Conservation (phyloP, 2,113 vertebrate genomes). For the Pluvianellus socialis region DNA sequence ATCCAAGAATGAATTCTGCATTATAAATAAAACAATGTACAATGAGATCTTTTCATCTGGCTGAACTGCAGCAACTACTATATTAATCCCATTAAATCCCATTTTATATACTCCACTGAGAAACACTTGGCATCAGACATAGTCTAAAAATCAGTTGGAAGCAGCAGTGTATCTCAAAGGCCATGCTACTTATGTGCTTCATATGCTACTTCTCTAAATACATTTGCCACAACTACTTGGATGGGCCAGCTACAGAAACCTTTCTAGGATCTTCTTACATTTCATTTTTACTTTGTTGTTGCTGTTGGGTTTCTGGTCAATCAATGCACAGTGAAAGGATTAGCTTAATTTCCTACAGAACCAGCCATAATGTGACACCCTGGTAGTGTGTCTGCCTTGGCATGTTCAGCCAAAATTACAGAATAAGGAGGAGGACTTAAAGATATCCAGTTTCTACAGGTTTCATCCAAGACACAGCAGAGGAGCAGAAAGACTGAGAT, state of each 20-base stretch:
- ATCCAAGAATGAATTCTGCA: background rate
- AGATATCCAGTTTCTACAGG: background rate
- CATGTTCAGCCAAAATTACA: background rate
- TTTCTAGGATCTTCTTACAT: background rate
- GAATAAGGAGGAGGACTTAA: background rate
- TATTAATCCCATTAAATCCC: background rate
- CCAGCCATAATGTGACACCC: no score
- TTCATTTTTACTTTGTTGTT: background rate
- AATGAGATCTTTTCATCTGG: background rate
- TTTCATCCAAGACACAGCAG: background rate
- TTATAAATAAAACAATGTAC: background rate
- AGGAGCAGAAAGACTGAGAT: background rate
- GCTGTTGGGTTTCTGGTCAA: background rate
- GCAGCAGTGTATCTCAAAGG: background rate
- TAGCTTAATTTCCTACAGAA: background rate
- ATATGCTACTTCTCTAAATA: background rate
- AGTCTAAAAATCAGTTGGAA: background rate
- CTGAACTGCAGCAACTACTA: background rate
- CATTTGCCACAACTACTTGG: background rate
- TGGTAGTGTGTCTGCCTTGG: background rate
- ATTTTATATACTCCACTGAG: background rate
- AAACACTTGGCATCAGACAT: background rate
- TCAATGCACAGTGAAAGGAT: background rate
- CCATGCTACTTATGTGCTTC: background rate
- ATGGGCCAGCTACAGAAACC: background rate